These are phyloP conservation scores for Actinemys pallida DNA, from an alignment of 2,113 vertebrate genomes.

Conservation along the genomic window DNA sequence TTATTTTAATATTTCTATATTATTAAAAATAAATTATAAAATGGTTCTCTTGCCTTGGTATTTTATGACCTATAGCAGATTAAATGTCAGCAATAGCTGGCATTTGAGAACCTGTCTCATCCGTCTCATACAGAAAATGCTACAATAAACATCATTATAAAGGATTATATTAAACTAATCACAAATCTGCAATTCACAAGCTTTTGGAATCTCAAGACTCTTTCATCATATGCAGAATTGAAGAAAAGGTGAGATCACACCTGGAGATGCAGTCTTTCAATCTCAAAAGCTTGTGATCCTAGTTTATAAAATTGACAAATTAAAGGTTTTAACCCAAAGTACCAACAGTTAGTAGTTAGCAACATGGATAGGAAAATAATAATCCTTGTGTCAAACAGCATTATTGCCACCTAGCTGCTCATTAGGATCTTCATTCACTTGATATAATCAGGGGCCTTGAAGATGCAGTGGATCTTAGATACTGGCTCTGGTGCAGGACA, in stretches of 20 bases:
- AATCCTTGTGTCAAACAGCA: neutral
- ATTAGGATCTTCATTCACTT: neutral
- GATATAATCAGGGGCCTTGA: neutral
- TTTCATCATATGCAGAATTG: neutral
- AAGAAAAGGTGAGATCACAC: neutral
- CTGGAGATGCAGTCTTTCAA: neutral
- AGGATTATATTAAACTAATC: constrained; percentile 68
- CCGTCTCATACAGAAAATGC: constrained; percentile 61
- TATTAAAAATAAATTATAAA: constrained; percentile 70
- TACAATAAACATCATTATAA: constrained; percentile 73
- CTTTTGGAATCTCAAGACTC: constrained; percentile 28
- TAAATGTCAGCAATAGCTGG: constrained; percentile 75
- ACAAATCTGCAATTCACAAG: constrained; percentile 25
- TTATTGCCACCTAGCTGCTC: neutral
- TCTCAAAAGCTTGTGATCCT: neutral
- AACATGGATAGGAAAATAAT: neutral
- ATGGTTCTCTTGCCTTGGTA: constrained; percentile 55
- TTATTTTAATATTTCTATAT: constrained; percentile 59
- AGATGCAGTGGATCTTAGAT: neutral
- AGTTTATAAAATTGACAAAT: neutral
- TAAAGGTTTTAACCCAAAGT: neutral
- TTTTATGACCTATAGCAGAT: constrained; percentile 75
- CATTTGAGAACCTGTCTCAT: constrained; percentile 71
- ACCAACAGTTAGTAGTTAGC: neutral
- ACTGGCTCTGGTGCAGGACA: accelerated